Conservation (phyloP, 2,113 vertebrate genomes). For the Martes martes region DNA sequence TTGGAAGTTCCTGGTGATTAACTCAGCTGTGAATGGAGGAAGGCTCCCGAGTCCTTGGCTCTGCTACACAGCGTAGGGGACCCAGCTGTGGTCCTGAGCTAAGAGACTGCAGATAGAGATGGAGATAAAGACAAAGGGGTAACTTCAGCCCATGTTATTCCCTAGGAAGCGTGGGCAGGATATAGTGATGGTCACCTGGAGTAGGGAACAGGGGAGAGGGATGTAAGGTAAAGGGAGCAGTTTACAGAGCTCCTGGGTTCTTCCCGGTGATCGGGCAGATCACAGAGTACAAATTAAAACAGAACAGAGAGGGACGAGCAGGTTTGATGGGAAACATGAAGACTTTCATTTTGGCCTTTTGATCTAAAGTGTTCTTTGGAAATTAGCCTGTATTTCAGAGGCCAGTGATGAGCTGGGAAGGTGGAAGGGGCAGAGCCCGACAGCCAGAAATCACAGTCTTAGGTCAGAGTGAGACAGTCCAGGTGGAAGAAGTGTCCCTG, state of each 20-base stretch:
- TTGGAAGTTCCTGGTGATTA: not conserved
- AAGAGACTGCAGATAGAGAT: too few species aligned
- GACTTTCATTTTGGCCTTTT: not conserved
- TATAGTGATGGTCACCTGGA: not conserved
- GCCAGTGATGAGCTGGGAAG: not conserved
- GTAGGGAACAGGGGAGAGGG: fast-evolving
- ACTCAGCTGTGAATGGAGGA: not conserved
- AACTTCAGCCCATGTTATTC: not conserved
- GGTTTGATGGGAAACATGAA: not conserved
- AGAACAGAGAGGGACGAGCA: not conserved
- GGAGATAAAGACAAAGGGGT: not conserved
- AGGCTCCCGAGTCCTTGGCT: not conserved
- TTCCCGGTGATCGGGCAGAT: too few species aligned
- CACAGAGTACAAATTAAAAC: too few species aligned
- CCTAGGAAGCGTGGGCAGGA: not conserved
- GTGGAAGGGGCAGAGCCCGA: not conserved
- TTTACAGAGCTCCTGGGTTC: not conserved
- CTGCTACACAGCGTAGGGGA: not conserved
- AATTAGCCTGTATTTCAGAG: not conserved
- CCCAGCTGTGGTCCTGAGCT: too few species aligned
- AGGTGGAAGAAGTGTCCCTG: not conserved
- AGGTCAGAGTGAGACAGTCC: too few species aligned
- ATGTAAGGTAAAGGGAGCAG: not conserved
- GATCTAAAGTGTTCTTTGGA: not conserved
- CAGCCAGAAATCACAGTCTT: not conserved